Conservation (phyloP, 2,888 invertebrate species). For the Hemicrepidius hirtus region DNA sequence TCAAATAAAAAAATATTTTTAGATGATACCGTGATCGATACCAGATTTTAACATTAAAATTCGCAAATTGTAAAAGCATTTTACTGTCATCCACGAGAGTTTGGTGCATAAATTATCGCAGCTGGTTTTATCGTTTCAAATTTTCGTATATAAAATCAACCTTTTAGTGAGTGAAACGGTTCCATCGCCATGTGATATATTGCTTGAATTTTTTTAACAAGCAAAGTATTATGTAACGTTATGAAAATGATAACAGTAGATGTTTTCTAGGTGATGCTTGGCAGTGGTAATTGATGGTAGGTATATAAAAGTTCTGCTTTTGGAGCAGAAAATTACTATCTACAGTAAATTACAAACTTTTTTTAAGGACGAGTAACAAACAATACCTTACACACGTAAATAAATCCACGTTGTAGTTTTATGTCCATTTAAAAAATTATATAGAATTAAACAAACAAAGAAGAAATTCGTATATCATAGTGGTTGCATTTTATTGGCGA, state of each 20-base stretch:
- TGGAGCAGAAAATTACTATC: slow-evolving; percentile 8
- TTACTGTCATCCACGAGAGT: not conserved
- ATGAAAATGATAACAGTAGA: not conserved
- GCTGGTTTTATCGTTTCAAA: slow-evolving; percentile 5
- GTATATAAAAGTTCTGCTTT: slow-evolving; percentile 6
- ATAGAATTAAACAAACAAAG: no score
- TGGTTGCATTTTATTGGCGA: no score
- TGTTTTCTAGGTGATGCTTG: not conserved
- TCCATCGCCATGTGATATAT: not conserved
- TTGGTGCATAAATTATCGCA: slow-evolving; percentile 16
- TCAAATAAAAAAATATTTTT: no score
- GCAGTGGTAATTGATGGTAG: not conserved
- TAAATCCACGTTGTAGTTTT: no score
- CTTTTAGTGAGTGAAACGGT: slow-evolving; percentile 3
- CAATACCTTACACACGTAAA: no score
- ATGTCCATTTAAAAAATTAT: no score
- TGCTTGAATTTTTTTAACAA: not conserved
- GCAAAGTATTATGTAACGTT: not conserved
- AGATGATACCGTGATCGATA: no score
- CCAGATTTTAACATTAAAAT: no score
- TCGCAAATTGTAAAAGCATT: not conserved
- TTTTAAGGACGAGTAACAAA: not conserved
- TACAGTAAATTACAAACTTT: not conserved
- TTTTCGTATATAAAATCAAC: slow-evolving; percentile 5
- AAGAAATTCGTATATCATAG: no score